Evolutionary conservation across 2,797 vertebrate species (phyloP).

Genomic region (Paramormyrops hopkinsi): DNA sequence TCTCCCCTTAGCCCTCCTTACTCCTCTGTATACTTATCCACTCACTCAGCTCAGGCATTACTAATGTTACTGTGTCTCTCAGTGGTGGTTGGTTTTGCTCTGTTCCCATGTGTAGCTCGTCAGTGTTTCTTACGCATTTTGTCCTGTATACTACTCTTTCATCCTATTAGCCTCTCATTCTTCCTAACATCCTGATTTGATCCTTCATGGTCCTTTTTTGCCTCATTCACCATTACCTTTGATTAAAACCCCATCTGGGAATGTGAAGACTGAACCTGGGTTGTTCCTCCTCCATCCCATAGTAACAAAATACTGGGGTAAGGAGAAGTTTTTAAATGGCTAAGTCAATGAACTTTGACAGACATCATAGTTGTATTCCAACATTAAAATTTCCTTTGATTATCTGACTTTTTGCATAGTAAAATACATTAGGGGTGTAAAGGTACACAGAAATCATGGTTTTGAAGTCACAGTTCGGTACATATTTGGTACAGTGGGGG

Average conservation of each 20-base stretch:
- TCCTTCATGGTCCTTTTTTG: not conserved
- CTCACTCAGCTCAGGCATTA: not conserved
- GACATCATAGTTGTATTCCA: not conserved
- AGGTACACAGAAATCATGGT: no score
- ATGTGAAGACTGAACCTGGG: not conserved
- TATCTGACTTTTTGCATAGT: not conserved
- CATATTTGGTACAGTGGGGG: no score
- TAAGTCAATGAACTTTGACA: not conserved
- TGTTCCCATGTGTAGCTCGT: not conserved
- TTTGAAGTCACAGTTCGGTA: no score
- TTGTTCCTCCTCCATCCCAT: not conserved
- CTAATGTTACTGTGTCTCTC: not conserved
- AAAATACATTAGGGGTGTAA: not conserved
- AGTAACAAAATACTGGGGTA: not conserved
- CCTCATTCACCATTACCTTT: not conserved
- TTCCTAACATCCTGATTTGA: not conserved
- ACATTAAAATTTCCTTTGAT: not conserved
- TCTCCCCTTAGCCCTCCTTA: not conserved
- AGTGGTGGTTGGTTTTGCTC: not conserved
- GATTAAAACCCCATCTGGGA: not conserved
- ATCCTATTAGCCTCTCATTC: not conserved
- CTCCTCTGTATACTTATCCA: not conserved
- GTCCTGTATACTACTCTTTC: not conserved
- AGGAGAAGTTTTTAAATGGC: not conserved
- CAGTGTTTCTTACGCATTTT: not conserved